These are phyloP conservation scores for Leucophora obtusa DNA, from an alignment of 2,888 invertebrate species.

Conservation along the genomic window DNA sequence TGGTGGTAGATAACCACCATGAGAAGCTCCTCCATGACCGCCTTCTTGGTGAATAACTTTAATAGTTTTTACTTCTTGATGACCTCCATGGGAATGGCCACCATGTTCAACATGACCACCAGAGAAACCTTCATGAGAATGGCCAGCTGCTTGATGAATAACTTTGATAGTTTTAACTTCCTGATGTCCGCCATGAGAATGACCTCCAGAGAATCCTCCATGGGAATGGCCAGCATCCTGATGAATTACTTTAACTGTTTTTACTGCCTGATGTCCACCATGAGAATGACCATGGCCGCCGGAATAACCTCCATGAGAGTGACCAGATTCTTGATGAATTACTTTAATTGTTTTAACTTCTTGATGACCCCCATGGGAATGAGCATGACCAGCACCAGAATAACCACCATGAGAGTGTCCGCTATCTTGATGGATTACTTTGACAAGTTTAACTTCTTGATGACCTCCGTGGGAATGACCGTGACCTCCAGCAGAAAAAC, in stretches of 20 bases:
- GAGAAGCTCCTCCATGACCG: slow-evolving; percentile 14
- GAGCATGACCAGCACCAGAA: slow-evolving; percentile 35
- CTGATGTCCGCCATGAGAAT: slow-evolving; percentile 62
- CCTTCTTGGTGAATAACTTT: slow-evolving; percentile 39
- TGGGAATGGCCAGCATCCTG: slow-evolving; percentile 54
- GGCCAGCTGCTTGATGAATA: slow-evolving; percentile 51
- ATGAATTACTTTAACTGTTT: slow-evolving; percentile 69
- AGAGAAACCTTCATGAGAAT: slow-evolving; percentile 28
- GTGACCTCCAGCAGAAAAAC: slow-evolving; percentile 61
- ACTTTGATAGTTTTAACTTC: slow-evolving; percentile 49
- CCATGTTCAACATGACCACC: neutral
- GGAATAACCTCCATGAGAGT: slow-evolving; percentile 60
- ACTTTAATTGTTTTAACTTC: slow-evolving; percentile 44
- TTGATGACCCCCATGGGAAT: slow-evolving; percentile 43
- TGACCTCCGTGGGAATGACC: slow-evolving; percentile 51
- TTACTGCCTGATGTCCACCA: slow-evolving; percentile 62
- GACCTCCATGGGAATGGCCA: neutral
- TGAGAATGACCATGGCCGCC: slow-evolving; percentile 15
- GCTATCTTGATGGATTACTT: slow-evolving; percentile 30
- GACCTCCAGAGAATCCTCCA: slow-evolving; percentile 33
- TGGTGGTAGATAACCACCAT: slow-evolving; percentile 69
- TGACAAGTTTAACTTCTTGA: slow-evolving; percentile 36
- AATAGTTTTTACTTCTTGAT: slow-evolving; percentile 32
- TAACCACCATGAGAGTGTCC: slow-evolving; percentile 60
- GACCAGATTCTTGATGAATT: slow-evolving; percentile 21